Base-by-base conservation (phyloP, 2,888 invertebrate species). In the Xestia sexstrigata region DNA sequence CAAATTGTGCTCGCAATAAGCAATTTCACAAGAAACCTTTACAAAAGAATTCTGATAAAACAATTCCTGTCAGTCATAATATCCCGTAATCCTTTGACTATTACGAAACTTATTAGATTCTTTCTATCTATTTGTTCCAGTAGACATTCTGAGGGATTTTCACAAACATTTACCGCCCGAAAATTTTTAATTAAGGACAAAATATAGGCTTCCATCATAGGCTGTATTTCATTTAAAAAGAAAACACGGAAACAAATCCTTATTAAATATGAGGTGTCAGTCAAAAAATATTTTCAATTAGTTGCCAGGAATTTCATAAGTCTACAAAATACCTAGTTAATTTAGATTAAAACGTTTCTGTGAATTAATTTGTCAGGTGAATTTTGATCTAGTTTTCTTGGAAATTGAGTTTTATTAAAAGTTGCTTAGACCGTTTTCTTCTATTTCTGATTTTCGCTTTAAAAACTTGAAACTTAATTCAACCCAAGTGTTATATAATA, bases 131-230 rank as follows among this genome's bases (percentile, higher is more conserved):
- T 81, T 78, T 58, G 39, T 65, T 69, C 15, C 39, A 47, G 58
- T 74, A 84, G 63, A 71, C 63, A 62, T 67, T 81, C 47, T 73
- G 75, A 35, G 42, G 65, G 71, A 83, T 81, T 80, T 77, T 78
- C 70, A 68, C 73, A 65, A 75, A 78, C 17, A 63, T 67, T 70
- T 49, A n/a, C 63, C 20, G 60, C 15, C 47, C 63, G 26, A 66
- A 78, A 66, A 26, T 26, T 73, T 83, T 84, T 84, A 84, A 84
- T 84, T 78, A 84, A 76, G 70, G 47, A 39, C 74, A 73, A 70
- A 84, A 77, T 83, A 70, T 71, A 74, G 42, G 66, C 65, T 68
- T n/a, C 52, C 63, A 55, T 62, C 8, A 69, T 30, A 63, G 58
- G 70, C 66, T 75, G 58, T 72, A 9, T 78, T 78, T 78, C 47